Evolutionary conservation across 2,888 invertebrate genomes (phyloP), one percentile per base, ranked within the genome.

Genomic region (Drosophila fungiperda): DNA sequence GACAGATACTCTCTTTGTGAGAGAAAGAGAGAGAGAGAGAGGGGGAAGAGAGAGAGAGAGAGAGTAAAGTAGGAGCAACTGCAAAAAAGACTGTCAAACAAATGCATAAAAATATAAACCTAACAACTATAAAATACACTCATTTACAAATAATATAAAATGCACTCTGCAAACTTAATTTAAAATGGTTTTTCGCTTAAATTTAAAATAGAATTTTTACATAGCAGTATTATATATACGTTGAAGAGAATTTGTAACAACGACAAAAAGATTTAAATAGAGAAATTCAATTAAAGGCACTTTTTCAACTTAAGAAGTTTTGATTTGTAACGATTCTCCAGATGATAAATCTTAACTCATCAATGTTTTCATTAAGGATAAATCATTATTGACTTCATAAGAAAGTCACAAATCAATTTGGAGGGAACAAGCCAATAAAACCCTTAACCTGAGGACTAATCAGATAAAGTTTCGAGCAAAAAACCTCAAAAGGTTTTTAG

Each of bases 81-180:
- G 20, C n/a, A n/a, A 33, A 8, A 20, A 6, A 8, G 15, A 26
- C 26, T 26, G 17, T 5, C 17, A 49, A 17, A 23, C 8, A 23
- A 4, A 45, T 45, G 45, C 20, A 45, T 8, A 15, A 15, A 23
- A 23, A 4, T 23, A 8, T 20, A 23, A 23, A 23, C 23, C 45
- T 23, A 1, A 5, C 53, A 48, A 64, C 53, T 50, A 15, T 11
- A 1, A 26, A 29, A 65, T 54, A 49, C 74, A 42, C 64, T 71
- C 7, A n/a, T 15, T 3, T 7, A 45, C 23, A 1, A 23, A 35
- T 32, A 26, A 17, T 4, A 45, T 3, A 23, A 6, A 9, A 5
- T 3, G 33, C 35, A 8, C 8, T 23, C 15, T 15, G 23, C 15
- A 2, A 26, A 2, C 8, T 26, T 15, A 15, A 15, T 0, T 26